These are phyloP conservation scores for Caranx ignobilis DNA, from an alignment of 2,113 vertebrate species.

Conservation along the genomic window DNA sequence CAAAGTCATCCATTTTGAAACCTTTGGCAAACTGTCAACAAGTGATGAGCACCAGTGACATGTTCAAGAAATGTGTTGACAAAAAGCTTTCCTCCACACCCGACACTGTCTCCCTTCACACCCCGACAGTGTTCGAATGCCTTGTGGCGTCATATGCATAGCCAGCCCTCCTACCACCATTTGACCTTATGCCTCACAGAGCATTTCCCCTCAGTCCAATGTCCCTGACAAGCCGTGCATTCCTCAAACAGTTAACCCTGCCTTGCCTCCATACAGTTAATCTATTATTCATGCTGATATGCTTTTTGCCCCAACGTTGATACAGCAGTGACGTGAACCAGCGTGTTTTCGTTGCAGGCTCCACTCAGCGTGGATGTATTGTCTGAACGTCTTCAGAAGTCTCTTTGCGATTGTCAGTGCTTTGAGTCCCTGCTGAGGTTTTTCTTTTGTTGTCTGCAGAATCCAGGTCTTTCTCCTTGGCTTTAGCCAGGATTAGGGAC, in stretches of 20 bases:
- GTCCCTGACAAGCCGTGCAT: constrained; percentile 44
- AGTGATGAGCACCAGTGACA: constrained; percentile 35
- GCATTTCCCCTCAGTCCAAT: constrained; percentile 42
- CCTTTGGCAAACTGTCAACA: constrained; percentile 50
- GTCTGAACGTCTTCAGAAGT: constrained; percentile 39
- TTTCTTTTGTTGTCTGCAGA: constrained; percentile 62
- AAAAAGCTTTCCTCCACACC: constrained; percentile 33
- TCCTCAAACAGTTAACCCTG: constrained; percentile 40
- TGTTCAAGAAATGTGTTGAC: constrained; percentile 42
- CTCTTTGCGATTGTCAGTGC: constrained; percentile 21
- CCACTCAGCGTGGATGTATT: constrained; percentile 2
- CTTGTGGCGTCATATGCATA: constrained; percentile 12
- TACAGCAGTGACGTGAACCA: constrained; percentile 34
- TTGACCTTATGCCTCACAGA: constrained; percentile 64
- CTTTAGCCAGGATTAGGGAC: constrained; percentile 68
- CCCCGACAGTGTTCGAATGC: constrained; percentile 7
- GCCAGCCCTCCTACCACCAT: constrained; percentile 30
- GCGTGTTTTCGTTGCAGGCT: constrained; percentile 21
- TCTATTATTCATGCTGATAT: constrained; percentile 62
- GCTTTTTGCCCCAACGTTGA: constrained; percentile 10
- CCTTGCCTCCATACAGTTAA: constrained; percentile 28
- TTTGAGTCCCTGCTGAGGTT: constrained; percentile 37
- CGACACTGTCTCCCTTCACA: constrained; percentile 16
- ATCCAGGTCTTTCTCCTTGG: constrained; percentile 68
- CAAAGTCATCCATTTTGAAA: constrained; percentile 45